These are phyloP conservation scores for Rhynchotus rufescens DNA, from an alignment of 2,797 vertebrate genomes.

Conservation along the genomic window DNA sequence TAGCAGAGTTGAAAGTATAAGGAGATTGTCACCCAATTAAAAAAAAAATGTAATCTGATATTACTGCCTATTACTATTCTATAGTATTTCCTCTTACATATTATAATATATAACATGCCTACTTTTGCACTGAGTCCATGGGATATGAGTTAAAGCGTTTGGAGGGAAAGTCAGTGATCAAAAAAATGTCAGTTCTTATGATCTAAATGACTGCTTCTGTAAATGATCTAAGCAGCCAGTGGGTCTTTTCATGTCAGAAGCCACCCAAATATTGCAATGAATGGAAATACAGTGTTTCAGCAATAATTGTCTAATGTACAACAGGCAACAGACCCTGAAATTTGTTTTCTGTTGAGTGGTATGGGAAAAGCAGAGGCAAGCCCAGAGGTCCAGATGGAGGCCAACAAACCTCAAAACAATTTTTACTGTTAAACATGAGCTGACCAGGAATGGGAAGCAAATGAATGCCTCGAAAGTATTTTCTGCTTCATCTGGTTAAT, in stretches of 20 bases:
- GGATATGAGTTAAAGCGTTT: neutral
- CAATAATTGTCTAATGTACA: neutral
- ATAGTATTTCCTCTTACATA: too few relatives aligned
- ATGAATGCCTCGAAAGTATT: neutral
- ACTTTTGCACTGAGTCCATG: neutral
- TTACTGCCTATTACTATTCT: neutral
- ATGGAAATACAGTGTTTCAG: neutral
- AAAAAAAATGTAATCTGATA: neutral
- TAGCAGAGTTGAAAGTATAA: neutral
- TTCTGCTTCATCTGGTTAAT: neutral
- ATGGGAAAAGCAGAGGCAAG: neutral
- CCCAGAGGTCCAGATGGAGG: neutral
- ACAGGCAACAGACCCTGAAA: neutral
- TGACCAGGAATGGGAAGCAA: neutral
- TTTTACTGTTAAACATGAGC: neutral
- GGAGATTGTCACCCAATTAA: neutral
- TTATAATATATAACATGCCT: neutral
- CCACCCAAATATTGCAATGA: neutral
- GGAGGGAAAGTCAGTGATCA: neutral
- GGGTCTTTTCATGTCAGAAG: fast-evolving
- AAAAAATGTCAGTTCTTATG: neutral
- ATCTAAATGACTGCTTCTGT: neutral
- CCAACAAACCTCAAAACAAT: neutral
- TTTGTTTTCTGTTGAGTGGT: neutral
- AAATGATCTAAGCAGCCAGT: neutral